Evolutionary conservation across 2,797 vertebrate genomes (phyloP).

Genomic region (Echeneis naucrates): DNA sequence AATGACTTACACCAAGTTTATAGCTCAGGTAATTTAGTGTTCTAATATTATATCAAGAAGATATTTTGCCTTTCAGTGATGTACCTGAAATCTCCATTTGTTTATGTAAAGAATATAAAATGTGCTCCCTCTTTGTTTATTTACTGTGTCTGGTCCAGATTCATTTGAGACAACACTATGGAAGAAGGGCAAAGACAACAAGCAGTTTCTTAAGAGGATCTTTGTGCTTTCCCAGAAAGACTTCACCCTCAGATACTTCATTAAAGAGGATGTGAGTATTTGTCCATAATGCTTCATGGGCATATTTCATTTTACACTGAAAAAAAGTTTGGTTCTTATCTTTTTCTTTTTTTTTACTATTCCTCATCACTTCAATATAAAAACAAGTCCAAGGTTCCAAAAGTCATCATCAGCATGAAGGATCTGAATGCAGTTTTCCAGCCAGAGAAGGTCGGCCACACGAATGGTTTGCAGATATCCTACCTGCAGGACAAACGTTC

Average conservation of each 20-base stretch:
- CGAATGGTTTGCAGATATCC: slow-evolving; percentile 90
- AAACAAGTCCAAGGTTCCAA: slow-evolving; percentile 85
- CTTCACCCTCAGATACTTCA: slow-evolving; percentile 90
- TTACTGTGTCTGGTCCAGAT: slow-evolving; percentile 70
- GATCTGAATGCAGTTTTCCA: slow-evolving; percentile 92
- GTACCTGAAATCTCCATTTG: not conserved
- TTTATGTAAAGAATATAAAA: not conserved
- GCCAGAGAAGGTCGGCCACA: slow-evolving; percentile 88
- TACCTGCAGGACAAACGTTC: slow-evolving; percentile 83
- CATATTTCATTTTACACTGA: too few relatives aligned
- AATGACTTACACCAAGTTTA: slow-evolving; percentile 63
- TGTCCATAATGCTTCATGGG: not conserved
- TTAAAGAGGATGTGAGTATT: slow-evolving; percentile 88
- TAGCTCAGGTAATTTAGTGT: slow-evolving; percentile 78
- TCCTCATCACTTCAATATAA: not conserved
- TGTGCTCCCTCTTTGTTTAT: slow-evolving; percentile 11
- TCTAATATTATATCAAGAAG: too few relatives aligned
- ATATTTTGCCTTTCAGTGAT: not conserved
- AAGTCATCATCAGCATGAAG: slow-evolving; percentile 87
- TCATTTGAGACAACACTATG: slow-evolving; percentile 86
- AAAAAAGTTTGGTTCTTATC: not conserved
- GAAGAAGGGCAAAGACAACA: slow-evolving; percentile 90
- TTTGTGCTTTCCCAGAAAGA: slow-evolving; percentile 87
- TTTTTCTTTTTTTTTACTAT: slow-evolving; percentile 6
- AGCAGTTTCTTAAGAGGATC: slow-evolving; percentile 86